A percentile compares a stretch with the other conserved stretches of the same genome.
phyloP scores from a whole-genome alignment of 2,797 vertebrate species.

The Acanthopagrus latus region DNA sequence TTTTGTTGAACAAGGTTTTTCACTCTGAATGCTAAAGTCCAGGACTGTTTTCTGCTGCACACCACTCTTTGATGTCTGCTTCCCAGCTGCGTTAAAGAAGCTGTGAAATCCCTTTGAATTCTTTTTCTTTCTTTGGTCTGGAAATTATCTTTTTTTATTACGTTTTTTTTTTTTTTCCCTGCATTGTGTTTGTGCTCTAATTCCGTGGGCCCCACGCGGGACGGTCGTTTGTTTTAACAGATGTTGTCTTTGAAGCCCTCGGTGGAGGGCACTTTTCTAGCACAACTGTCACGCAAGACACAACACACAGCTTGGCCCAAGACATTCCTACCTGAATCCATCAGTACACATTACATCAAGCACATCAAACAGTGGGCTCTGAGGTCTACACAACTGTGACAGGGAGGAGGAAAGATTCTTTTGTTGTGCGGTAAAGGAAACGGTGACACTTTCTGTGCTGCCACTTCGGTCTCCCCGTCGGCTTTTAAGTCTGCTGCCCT shows the following conservation, averaged over 20 bases:
- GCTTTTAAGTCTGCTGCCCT: conserved; percentile 28
- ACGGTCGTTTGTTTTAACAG: conserved; percentile 79
- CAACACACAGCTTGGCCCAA: conserved; percentile 62
- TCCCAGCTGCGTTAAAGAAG: conserved; percentile 51
- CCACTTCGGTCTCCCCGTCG: conserved; percentile 34
- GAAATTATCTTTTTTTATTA: conserved; percentile 47
- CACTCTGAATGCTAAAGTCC: conserved; percentile 39
- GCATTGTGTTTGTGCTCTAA: conserved; percentile 68
- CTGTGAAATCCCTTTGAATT: conserved; percentile 61
- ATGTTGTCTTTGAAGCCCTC: conserved; percentile 82
- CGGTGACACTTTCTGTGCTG: conserved; percentile 47
- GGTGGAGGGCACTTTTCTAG: conserved; percentile 70
- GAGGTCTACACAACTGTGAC: conserved; percentile 67
- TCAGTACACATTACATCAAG: conserved; percentile 71
- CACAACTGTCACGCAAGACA: conserved; percentile 75
- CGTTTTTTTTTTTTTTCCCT: background rate
- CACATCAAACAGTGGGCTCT: conserved; percentile 70
- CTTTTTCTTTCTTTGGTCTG: conserved; percentile 73
- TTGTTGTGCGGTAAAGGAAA: conserved; percentile 62
- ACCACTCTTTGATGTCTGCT: conserved; percentile 54
- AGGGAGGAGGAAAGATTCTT: conserved; percentile 69
- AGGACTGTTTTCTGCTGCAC: conserved; percentile 43
- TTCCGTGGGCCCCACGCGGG: conserved; percentile 63
- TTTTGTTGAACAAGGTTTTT: conserved; percentile 45
- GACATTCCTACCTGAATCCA: conserved; percentile 75